Base-by-base conservation (phyloP, 2,797 vertebrate species). In the Novumbra hubbsi region DNA sequence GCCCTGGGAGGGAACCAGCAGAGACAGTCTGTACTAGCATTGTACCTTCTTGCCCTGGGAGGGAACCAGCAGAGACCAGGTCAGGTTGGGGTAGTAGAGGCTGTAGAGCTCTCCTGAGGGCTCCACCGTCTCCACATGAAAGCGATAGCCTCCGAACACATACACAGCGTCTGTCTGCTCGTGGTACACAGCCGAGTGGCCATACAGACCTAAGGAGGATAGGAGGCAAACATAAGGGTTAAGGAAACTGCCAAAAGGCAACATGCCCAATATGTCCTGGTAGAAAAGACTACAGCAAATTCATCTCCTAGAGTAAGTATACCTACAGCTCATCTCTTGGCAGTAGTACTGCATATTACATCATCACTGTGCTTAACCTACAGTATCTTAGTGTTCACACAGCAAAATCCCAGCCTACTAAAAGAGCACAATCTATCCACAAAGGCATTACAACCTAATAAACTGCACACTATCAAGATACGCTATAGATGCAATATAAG, bases 131-230 rank as follows among this genome's bases (percentile, higher is more conserved):
- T 97, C 96, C 49, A 97, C 95, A 0, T 97, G 95, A 79, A 97
- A 97, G 52, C 96, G 95, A 75, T 96, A 96, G 32, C 96, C 96
- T 19, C 96, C 96, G 72, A 98, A 98, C 19, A 98, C 94, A 0
- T 96, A 98, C 68, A 98, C 80, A 2, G 96, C 95, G 77, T 98
- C 96, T 0, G 96, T 96, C 80, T 92, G 94, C 82, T 96, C 94
- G 5, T 98, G 96, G 87, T 98, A 98, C n/a, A 96, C 94, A 0
- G 96, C 94, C 0, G 96, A 95, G 81, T 98, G 96, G 2, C 96
- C 96, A 1, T 98, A 97, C 76, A 97, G 93, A 78, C 96, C 96
- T 98, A 73, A 38, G 15, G 67, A 48, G 11, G 1, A 62, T 1
- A 1, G 30, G 67, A 11, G 19, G 2, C 5, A 72, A 32, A 63